Conservation (phyloP, 1,140 invertebrate genomes). For the Eriosoma lanigerum region DNA sequence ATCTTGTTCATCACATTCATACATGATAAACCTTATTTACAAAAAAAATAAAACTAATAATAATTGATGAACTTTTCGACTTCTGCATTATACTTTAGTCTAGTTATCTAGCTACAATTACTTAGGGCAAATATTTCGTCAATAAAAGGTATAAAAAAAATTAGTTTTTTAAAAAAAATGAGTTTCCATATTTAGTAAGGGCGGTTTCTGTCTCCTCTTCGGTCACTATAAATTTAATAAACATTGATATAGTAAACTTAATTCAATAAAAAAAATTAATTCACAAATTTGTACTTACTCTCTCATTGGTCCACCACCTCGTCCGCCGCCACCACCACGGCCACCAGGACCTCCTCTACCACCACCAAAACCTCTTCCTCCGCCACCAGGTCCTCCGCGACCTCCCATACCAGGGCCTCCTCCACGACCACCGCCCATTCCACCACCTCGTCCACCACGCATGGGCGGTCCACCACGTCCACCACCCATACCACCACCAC, state of each 20-base stretch:
- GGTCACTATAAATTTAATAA: conserved; percentile 23
- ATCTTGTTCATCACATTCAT: conserved; percentile 33
- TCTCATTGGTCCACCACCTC: conserved; percentile 53
- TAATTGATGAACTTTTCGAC: conserved; percentile 7
- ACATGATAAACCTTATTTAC: conserved; percentile 37
- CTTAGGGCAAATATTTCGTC: conserved; percentile 24
- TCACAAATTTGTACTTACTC: conserved; percentile 49
- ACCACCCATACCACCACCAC: conserved; percentile 58
- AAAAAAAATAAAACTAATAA: conserved; percentile 34
- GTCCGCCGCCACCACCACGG: conserved; percentile 25
- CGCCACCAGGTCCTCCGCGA: conserved; percentile 45
- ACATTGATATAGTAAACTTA: not conserved
- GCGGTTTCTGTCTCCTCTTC: conserved; percentile 49
- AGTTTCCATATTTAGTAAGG: conserved; percentile 35
- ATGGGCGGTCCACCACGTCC: conserved; percentile 34
- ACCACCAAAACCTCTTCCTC: conserved; percentile 52
- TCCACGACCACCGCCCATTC: conserved; percentile 46
- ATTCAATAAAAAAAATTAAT: not conserved
- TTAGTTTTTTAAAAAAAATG: conserved; percentile 8
- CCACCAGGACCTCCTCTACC: conserved; percentile 44
- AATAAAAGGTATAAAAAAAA: conserved; percentile 47
- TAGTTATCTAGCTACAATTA: conserved; percentile 37
- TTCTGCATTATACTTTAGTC: conserved; percentile 23
- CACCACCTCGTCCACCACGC: conserved; percentile 50
- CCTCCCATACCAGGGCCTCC: conserved; percentile 34